Evolutionary conservation across 2,113 vertebrate genomes (phyloP).

Genomic region (Falcunculus frontatus): DNA sequence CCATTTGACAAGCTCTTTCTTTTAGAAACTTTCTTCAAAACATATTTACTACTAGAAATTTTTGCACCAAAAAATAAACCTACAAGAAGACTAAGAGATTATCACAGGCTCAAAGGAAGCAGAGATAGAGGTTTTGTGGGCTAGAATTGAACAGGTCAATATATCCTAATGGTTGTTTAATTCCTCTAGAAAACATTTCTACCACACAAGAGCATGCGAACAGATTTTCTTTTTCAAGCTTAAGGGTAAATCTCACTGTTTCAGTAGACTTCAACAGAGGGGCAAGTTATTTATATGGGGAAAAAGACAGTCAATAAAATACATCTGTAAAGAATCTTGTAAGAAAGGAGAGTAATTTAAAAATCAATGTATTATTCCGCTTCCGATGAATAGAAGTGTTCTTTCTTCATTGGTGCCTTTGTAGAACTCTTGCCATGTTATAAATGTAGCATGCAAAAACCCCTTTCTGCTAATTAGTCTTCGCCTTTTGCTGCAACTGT

Average conservation of each 20-base stretch:
- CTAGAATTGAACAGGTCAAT: not conserved
- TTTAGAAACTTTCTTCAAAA: not conserved
- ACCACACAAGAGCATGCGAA: not conserved
- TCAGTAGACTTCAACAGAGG: not conserved
- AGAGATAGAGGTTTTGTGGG: not conserved
- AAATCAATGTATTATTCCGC: not conserved
- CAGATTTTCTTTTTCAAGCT: not conserved
- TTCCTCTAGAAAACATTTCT: not conserved
- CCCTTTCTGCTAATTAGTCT: not conserved
- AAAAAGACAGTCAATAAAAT: constrained; percentile 1
- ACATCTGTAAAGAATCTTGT: not conserved
- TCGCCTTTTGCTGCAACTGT: not conserved
- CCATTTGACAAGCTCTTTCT: not conserved
- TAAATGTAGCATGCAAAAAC: not conserved
- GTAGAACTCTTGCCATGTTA: not conserved
- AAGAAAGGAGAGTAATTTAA: not conserved
- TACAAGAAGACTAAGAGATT: not conserved
- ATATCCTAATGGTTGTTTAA: not conserved
- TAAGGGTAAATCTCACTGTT: not conserved
- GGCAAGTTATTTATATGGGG: not conserved
- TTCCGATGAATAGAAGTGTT: not conserved
- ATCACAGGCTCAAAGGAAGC: not conserved
- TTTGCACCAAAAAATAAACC: not conserved
- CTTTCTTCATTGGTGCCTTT: not conserved
- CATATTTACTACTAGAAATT: not conserved